Conservation (phyloP, 2,797 vertebrate species). For the Fundulus diaphanus region DNA sequence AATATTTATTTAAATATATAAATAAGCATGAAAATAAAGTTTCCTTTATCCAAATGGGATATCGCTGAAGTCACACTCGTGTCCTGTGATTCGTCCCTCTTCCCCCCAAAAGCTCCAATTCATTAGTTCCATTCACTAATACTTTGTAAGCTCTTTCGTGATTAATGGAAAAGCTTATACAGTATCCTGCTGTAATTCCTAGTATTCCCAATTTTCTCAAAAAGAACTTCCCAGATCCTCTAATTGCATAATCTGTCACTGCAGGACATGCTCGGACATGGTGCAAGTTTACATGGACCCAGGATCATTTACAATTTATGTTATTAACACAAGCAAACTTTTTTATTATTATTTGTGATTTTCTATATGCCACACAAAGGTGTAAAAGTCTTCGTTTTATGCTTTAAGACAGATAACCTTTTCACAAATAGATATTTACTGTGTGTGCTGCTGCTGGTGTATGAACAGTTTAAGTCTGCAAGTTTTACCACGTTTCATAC, state of each 20-base stretch:
- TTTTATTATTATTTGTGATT: neutral
- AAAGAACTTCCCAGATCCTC: constrained; percentile 27
- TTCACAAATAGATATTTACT: too few relatives aligned
- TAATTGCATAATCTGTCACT: constrained; percentile 15
- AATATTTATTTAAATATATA: neutral
- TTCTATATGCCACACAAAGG: neutral
- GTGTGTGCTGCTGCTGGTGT: too few relatives aligned
- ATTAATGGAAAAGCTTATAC: constrained; percentile 22
- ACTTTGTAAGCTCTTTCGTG: constrained; percentile 12
- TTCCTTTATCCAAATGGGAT: neutral
- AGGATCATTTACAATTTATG: neutral
- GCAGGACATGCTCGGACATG: neutral
- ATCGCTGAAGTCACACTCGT: constrained; percentile 6
- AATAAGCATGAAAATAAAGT: neutral
- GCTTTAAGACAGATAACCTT: too few relatives aligned
- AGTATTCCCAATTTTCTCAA: constrained; percentile 30
- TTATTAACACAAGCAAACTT: neutral
- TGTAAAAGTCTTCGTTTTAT: too few relatives aligned
- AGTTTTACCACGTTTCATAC: too few relatives aligned
- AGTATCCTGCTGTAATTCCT: constrained; percentile 20
- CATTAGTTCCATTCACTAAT: constrained; percentile 24
- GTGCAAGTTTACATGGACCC: neutral
- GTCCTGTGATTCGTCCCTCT: constrained; percentile 18
- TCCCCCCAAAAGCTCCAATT: constrained; percentile 24
- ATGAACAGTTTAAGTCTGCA: too few relatives aligned